phyloP scores from a whole-genome alignment of 2,113 vertebrate species.

The Engraulis encrasicolus region DNA sequence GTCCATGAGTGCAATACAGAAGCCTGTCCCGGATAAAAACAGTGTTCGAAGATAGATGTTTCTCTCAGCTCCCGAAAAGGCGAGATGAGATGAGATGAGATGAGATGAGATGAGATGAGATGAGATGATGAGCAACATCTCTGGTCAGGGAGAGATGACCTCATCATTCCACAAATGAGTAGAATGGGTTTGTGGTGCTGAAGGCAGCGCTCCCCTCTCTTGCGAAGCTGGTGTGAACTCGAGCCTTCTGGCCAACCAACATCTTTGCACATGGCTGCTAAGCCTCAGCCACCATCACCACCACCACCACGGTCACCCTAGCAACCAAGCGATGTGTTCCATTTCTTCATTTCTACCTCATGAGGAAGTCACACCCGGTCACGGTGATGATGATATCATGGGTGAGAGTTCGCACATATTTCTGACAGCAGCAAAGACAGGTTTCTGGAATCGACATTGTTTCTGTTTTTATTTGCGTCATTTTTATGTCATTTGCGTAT shows the following conservation, averaged over 20 bases:
- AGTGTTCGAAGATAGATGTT: conserved; percentile 4
- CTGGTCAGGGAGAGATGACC: background rate
- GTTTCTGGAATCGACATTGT: no score
- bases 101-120: no score
- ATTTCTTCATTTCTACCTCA: background rate
- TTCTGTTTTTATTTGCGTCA: background rate
- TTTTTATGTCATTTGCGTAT: background rate
- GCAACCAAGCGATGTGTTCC: background rate
- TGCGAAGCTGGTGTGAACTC: background rate
- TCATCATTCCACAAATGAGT: background rate
- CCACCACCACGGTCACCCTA: background rate
- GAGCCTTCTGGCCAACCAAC: background rate
- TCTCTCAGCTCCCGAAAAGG: background rate
- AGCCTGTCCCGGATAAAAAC: background rate
- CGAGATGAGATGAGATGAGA: no score
- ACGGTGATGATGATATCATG: background rate
- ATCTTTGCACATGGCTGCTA: background rate
- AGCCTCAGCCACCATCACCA: background rate
- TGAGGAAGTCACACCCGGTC: background rate
- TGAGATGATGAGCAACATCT: no score
- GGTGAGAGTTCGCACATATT: background rate
- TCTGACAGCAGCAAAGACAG: background rate
- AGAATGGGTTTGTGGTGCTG: background rate
- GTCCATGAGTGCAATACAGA: background rate
- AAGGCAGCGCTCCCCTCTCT: no score